Evolutionary conservation across 1,140 invertebrate species (phyloP).

Genomic region (Aphis craccivora): DNA sequence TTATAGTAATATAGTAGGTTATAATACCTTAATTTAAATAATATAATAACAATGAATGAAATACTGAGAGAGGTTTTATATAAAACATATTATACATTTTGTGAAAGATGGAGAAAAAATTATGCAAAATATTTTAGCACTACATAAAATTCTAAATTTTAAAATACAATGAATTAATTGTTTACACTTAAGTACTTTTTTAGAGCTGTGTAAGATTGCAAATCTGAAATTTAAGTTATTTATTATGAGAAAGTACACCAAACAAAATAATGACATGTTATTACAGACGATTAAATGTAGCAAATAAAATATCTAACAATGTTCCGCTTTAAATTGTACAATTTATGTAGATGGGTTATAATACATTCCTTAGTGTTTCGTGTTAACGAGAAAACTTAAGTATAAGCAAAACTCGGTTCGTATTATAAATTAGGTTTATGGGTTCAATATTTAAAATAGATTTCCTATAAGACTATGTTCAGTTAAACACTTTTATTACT

Average conservation of each 20-base stretch:
- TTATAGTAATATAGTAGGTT: neutral
- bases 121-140: neutral
- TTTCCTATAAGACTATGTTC: neutral
- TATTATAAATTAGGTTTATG: constrained; percentile 23
- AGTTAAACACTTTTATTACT: neutral
- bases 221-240: neutral
- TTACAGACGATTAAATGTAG: neutral
- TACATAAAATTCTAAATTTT: neutral
- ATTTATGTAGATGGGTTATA: constrained; percentile 32
- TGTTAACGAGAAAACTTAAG: constrained; percentile 31
- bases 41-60: neutral
- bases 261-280: neutral
- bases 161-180: neutral
- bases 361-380: neutral
- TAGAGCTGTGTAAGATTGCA: neutral
- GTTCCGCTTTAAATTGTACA: neutral
- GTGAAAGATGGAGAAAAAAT: neutral
- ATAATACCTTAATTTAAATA: neutral
- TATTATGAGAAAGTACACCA: neutral
- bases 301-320: constrained; percentile 9
- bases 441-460: constrained; percentile 38
- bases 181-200: neutral
- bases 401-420: neutral
- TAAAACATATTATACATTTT: neutral
- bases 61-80: neutral